phyloP scores from a whole-genome alignment of 2,888 invertebrate genomes.

The Drosophila ezoana region DNA sequence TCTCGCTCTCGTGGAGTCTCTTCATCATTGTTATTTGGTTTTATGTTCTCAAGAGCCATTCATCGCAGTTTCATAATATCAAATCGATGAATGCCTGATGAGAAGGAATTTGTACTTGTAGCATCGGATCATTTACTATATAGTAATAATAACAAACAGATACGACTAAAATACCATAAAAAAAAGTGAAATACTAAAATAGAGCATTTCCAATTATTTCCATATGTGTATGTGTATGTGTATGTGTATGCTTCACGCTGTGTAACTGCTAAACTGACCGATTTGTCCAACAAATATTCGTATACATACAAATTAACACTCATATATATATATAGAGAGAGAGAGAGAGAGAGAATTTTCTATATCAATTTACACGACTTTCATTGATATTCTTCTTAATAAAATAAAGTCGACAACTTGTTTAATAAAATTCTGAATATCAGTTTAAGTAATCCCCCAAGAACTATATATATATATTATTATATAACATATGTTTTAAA shows the following conservation, averaged over 20 bases:
- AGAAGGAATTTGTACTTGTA: constrained; percentile 31
- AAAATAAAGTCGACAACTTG: constrained; percentile 28
- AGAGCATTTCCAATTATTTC: constrained; percentile 21
- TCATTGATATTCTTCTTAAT: constrained; percentile 40
- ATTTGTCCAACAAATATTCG: constrained; percentile 53
- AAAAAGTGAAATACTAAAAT: constrained; percentile 1
- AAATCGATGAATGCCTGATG: constrained; percentile 23
- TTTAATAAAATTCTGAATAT: constrained; percentile 27
- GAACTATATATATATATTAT: constrained; percentile 30
- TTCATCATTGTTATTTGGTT: constrained; percentile 46
- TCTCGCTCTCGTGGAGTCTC: constrained; percentile 32
- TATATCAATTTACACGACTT: constrained; percentile 65
- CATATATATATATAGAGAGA: constrained; percentile 8
- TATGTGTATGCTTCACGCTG: constrained; percentile 27
- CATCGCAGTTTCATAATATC: constrained; percentile 36
- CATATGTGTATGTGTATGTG: constrained; percentile 25
- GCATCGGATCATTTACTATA: constrained; percentile 21
- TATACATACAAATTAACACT: constrained; percentile 24
- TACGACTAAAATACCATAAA: constrained; percentile 9
- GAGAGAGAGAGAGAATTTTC: constrained; percentile 53
- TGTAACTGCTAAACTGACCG: constrained; percentile 28
- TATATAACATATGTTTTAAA: constrained; percentile 28
- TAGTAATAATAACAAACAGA: constrained; percentile 11
- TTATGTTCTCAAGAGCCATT: constrained; percentile 23
- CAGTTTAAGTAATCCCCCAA: constrained; percentile 21